These are phyloP conservation scores for Tyto alba DNA, from an alignment of 2,113 vertebrate genomes.

Conservation along the genomic window DNA sequence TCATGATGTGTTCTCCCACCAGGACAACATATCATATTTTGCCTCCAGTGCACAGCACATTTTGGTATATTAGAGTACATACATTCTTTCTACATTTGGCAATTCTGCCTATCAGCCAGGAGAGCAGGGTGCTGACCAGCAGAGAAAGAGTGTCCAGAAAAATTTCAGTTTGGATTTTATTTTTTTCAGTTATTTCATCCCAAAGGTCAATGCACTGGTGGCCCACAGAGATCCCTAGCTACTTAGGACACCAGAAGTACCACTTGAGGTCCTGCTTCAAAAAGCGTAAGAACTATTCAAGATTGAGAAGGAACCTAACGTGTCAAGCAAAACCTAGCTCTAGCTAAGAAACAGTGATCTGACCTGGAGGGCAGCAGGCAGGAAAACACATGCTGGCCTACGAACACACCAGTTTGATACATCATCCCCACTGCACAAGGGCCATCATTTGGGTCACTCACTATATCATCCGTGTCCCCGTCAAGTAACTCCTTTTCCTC, in stretches of 20 bases:
- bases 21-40: neutral
- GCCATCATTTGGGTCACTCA: neutral
- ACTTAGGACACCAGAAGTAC: neutral
- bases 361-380: neutral
- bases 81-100: neutral
- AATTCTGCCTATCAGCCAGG: neutral
- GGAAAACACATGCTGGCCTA: rapidly evolving
- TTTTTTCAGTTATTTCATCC: neutral
- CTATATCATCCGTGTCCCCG: neutral
- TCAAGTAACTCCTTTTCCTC: neutral
- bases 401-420: rapidly evolving
- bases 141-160: neutral
- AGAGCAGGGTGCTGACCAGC: neutral
- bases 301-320: neutral
- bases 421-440: neutral
- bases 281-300: neutral
- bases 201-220: neutral
- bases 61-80: neutral
- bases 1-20: neutral
- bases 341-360: neutral
- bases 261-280: neutral
- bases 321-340: neutral
- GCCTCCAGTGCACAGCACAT: neutral
- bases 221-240: neutral
- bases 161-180: neutral